Percentiles rank a stretch among this genome's conserved stretches.
Conservation (phyloP, 1,140 invertebrate genomes). For the Cylas formicarius region DNA sequence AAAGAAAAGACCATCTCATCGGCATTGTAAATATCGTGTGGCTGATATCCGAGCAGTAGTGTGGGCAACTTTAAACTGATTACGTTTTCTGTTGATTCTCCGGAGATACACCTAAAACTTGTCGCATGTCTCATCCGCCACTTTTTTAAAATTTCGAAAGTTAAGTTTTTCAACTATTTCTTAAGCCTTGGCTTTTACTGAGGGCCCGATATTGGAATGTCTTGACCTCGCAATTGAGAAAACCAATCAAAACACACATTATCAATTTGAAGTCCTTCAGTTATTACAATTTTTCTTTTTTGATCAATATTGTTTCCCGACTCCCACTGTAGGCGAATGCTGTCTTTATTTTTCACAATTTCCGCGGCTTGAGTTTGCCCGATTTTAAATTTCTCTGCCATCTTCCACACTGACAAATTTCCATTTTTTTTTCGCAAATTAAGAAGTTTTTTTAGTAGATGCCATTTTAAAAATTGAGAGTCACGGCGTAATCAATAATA, state of each 20-base stretch:
- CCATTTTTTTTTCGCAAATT: constrained; percentile 22
- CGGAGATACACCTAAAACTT: too few relatives aligned
- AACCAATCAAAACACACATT: constrained; percentile 31
- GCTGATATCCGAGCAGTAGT: too few relatives aligned
- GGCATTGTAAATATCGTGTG: too few relatives aligned
- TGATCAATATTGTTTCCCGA: constrained; percentile 13
- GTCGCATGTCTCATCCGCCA: too few relatives aligned
- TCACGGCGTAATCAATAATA: too few relatives aligned
- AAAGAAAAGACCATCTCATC: too few relatives aligned
- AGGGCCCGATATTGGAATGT: constrained; percentile 34
- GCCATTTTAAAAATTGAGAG: constrained; percentile 6
- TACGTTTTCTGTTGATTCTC: too few relatives aligned
- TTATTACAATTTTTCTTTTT: constrained; percentile 15
- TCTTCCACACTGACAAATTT: constrained; percentile 13
- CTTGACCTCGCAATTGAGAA: constrained; percentile 32
- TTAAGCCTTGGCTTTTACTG: too few relatives aligned
- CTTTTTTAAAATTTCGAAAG: too few relatives aligned
- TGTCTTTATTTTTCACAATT: constrained; percentile 19
- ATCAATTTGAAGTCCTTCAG: constrained; percentile 12
- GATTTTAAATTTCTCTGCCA: constrained; percentile 16
- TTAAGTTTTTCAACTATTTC: too few relatives aligned
- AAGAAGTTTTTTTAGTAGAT: constrained; percentile 15
- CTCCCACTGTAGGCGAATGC: constrained; percentile 14
- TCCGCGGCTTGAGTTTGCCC: constrained; percentile 23
- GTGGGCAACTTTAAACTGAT: too few relatives aligned